Conservation (phyloP, 53 echinoderm and acorn worm species). For the Pentamera pediparva region DNA sequence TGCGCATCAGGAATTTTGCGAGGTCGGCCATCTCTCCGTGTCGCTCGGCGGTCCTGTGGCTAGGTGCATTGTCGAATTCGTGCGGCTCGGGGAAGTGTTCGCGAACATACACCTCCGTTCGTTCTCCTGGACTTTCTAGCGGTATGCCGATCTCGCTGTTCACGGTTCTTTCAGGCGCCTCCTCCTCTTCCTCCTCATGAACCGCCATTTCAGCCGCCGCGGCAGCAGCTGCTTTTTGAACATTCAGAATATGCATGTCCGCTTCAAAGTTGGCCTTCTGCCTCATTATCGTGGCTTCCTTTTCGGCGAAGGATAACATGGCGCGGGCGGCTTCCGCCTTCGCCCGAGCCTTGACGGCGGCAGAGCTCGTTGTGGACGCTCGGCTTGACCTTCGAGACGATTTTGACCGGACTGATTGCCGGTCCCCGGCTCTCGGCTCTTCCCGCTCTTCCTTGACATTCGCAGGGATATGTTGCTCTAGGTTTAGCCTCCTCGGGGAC, state of each 20-base stretch:
- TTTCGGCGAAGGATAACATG: neutral
- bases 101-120: neutral
- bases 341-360: neutral
- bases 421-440: neutral
- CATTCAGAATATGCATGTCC: neutral
- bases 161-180: no score
- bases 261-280: slow-evolving; percentile 1
- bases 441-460: neutral
- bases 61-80: neutral
- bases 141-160: no score
- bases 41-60: no score
- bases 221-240: neutral
- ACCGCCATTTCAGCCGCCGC: neutral
- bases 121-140: neutral
- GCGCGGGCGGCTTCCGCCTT: neutral
- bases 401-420: neutral
- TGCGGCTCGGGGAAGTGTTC: neutral
- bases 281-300: neutral
- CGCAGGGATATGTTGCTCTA: no score
- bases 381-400: neutral
- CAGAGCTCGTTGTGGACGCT: neutral
- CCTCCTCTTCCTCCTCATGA: neutral
- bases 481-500: no score
- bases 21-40: neutral
- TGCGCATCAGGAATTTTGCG: slow-evolving; percentile 30